Evolutionary conservation across 2,113 vertebrate genomes (phyloP), one percentile per base, ranked within the genome.

Genomic region (Sylvietta virens): DNA sequence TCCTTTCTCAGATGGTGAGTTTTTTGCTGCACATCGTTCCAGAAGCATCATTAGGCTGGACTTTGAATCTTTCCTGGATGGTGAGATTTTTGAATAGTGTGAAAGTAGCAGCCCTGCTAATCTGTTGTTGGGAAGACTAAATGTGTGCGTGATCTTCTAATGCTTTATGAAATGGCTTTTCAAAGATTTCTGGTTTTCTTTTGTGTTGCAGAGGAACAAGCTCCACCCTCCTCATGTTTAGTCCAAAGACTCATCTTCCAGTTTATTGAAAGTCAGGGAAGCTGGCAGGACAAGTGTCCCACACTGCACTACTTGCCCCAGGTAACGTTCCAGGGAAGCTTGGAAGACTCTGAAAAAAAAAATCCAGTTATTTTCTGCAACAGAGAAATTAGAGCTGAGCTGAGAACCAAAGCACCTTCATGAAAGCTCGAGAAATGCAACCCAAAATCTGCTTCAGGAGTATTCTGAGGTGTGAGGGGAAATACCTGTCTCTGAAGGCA

Each of bases 191-290:
- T 84, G 57, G 1, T 69, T 90, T 56, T 45, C 69, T 87, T 73
- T 69, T 86, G 44, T 51, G 66, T 94, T 92, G 47, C 91, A 98
- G 98, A 98, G 72, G 93, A 97, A 86, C 84, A 96, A 86, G 98
- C 98, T 77, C 97, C 97, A 31, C 80, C 97, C 23, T 98, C 98
- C 44, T 98, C 98, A 1, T 17, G 96, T 94, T 96, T 98, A 86
- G 98, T 98, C 61, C 98, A 98, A 53, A 97, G 93, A 35, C 97
- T 98, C 61, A 97, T 98, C 89, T 98, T 98, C 65, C 97, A 98
- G 65, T 98, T 98, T 13, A 95, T 98, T 81, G 82, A 96, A 14
- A 97, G 97, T 62, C 95, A 51, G 26, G 95, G 93, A 39, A 96
- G 62, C 62, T 98, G 98, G 98, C 97, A 97, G 72, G 93, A 97